Base-by-base conservation (phyloP, 2,113 vertebrate genomes). In the Cepphus grylle region DNA sequence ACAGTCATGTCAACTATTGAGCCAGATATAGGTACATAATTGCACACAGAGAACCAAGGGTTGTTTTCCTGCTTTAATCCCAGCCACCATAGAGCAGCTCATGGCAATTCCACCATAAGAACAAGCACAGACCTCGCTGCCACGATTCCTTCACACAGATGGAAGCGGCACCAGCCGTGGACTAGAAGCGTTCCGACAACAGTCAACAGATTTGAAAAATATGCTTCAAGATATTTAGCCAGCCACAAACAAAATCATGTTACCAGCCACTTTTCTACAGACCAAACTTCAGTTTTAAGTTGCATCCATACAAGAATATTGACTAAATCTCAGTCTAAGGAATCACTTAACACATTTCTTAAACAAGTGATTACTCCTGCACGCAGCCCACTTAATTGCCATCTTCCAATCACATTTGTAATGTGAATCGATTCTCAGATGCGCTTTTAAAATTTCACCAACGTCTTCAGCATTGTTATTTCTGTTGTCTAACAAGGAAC, bases 1-100 rank as follows among this genome's bases (percentile, higher is more conserved):
- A 71, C 14, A 73, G 73, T 66, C 50, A 34, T 0, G 0, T 27
- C 62, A 87, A 1, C 47, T 45, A 17, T 8, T 0, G 1, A 82
- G 27, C 50, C 18, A 65, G 36, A 47, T 9, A 4, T 0, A 58
- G 47, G 29, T 43, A 70, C 4, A 1, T 10, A 42, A 82, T 1
- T 40, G 20, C 26, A 53, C 3, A 5, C 5, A 47, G 17, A 85
- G 47, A 93, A 72, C 29, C 8, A 63, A 56, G 14, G 15, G 61
- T 59, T 29, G 65, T 79, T 59, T 63, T 81, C 50, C 11, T 10
- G 32, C 77, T 86, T 81, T 86, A 81, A 86, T 66, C 55, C 34
- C 81, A 70, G 29, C 21, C 42, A 67, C 38, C 36, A 23, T 0
- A 40, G 25, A 55, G 27, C 40, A 83, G 45, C 45, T 69, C 58